Evolutionary conservation across 2,113 vertebrate genomes (phyloP), one percentile per base, ranked within the genome.

Genomic region (Bambusicola thoracicus): DNA sequence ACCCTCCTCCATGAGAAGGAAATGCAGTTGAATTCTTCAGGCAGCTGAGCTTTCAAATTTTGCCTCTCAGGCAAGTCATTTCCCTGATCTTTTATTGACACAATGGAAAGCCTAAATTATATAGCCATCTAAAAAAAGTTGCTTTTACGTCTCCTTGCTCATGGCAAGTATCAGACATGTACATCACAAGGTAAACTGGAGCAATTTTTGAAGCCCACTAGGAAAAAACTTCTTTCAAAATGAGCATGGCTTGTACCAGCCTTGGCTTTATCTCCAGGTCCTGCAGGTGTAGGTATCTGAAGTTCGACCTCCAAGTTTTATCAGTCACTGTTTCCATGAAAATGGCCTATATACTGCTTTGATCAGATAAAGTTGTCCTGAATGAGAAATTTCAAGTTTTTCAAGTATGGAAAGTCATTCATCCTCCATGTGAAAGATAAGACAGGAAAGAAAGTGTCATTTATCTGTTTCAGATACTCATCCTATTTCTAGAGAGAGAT

Each of bases 161-260:
- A 34, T 62, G 44, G 18, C 12, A 79, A 32, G 27, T 27, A 25
- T 40, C 10, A 72, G n/a, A 66, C 43, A 62, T 34, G 20, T 16
- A 20, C 4, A 25, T 44, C 0, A 0, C 13, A 53, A 13, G 5
- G 18, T 66, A 58, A 80, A 76, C 6, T 34, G 40, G 10, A 77
- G 3, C 22, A 38, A 27, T 11, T 80, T 61, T 44, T 58, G 13
- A 80, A 85, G 56, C 43, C 25, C 8, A 48, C 7, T 20, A 40
- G 34, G 12, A 85, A 8, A 25, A 91, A 81, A 81, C 36, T 17
- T 66, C 36, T 17, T 66, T 58, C 32, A 77, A 83, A 69, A 81
- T 7, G 14, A 63, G 6, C 2, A 18, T 29, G 13, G 5, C 19
- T 27, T 62, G 10, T 67, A 49, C 27, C 30, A 43, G 13, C 36